Percentiles rank a stretch among this genome's conserved stretches.
phyloP scores from a whole-genome alignment of 1,140 invertebrate genomes.

The Acyrthosiphon pisum region DNA sequence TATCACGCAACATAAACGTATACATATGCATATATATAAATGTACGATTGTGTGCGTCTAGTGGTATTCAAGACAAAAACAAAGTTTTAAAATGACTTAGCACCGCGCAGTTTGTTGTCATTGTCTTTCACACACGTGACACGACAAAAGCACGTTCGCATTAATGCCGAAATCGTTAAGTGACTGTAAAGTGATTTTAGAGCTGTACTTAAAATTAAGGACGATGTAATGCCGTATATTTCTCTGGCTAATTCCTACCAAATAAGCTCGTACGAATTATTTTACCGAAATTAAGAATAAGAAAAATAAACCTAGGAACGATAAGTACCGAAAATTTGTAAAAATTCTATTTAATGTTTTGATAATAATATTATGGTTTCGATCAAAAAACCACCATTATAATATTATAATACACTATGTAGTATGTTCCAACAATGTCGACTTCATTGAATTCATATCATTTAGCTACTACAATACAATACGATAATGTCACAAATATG shows the following conservation, averaged over 20 bases:
- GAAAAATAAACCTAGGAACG: background rate
- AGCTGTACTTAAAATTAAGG: background rate
- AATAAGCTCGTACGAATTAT: background rate
- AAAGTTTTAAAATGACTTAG: slow-evolving; percentile 9
- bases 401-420: background rate
- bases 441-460: background rate
- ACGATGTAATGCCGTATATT: background rate
- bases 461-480: background rate
- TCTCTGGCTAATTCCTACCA: background rate
- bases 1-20: background rate
- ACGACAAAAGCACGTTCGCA: background rate
- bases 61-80: background rate
- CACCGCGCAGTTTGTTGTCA: background rate
- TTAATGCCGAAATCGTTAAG: background rate
- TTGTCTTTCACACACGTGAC: background rate
- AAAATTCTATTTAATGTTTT: background rate
- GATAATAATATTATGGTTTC: too few relatives aligned
- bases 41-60: background rate
- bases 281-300: background rate
- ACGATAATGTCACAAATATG: background rate
- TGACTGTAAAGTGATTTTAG: slow-evolving; percentile 8
- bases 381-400: background rate
- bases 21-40: background rate
- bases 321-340: background rate
- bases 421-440: background rate